Base-by-base conservation (phyloP, 2,888 invertebrate species). In the Choristoneura rosaceana region DNA sequence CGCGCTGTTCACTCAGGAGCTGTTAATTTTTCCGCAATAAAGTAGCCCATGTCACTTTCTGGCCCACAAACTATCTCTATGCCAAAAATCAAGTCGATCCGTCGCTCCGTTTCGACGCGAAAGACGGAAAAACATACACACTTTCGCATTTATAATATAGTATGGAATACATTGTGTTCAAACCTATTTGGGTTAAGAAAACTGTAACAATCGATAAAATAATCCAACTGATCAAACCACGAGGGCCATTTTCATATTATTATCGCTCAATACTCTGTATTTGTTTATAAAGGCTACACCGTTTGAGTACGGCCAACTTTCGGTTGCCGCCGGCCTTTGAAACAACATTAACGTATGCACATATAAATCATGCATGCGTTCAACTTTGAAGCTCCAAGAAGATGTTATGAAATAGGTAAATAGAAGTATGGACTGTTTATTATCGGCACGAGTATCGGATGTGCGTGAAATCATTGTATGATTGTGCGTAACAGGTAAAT, bases 371-470 rank as follows among this genome's bases (percentile, higher is more conserved):
- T 82, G 78, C 81, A 81, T 82, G 80, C 63, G 60, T 74, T 73
- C 77, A 82, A 86, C 86, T 88, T 86, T 83, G 82, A 88, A 85
- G 85, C 71, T 74, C 63, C 84, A 84, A 73, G 77, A 69, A 73
- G 17, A 25, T 41, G 59, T 63, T 62, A 50, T 60, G 68, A 73
- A 73, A 64, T 69, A 25, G 59, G 64, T 60, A 69, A 58, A 64
- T 63, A 67, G 5, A 45, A 71, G 8, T 15, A 63, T 63, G 12
- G 34, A 67, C 17, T 38, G 67, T 63, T 63, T 17, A 45, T 41
- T 45, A 25, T 45, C 17, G 25, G 47, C 43, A 47, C 8, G 25
- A 5, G n/a, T 47, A 41, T 41, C 38, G 4, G 61, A 17, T 15
- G 41, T 41, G 5, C 17, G 41, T 61, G 10, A 43, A 61, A 61